phyloP scores from a whole-genome alignment of 2,797 vertebrate species.

The Dicrostonyx torquatus region DNA sequence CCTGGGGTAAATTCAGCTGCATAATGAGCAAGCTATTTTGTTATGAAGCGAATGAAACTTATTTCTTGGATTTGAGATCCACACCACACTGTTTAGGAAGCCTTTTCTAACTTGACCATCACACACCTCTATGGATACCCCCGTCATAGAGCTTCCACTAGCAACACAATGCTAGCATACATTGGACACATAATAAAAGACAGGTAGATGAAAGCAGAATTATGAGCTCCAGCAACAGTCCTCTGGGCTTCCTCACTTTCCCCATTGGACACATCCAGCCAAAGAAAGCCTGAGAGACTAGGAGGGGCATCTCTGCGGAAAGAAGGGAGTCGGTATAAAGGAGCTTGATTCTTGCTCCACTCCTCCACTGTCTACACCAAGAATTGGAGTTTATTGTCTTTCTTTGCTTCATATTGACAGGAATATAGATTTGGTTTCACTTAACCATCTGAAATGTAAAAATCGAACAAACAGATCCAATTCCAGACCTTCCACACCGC shows the following conservation, averaged over 20 bases:
- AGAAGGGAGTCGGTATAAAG: not conserved
- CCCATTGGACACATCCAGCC: not conserved
- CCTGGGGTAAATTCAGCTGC: not conserved
- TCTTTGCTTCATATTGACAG: conserved; percentile 64
- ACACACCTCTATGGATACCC: not conserved
- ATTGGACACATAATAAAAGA: not conserved
- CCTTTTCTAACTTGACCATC: not conserved
- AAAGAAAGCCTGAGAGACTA: not conserved
- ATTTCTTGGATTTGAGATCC: not conserved
- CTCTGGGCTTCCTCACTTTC: not conserved
- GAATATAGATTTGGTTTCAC: conserved; percentile 68
- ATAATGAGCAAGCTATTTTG: not conserved
- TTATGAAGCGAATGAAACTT: not conserved
- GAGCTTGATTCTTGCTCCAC: not conserved
- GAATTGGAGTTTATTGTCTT: conserved; percentile 69
- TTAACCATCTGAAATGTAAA: conserved; percentile 66
- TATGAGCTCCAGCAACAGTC: not conserved
- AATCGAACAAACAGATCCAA: conserved; percentile 66
- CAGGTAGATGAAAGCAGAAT: not conserved
- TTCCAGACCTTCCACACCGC: conserved; percentile 53
- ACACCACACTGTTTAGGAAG: not conserved
- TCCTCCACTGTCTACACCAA: conserved; percentile 40
- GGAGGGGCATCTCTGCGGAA: not conserved
- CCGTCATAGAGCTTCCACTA: not conserved
- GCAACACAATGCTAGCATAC: not conserved